A percentile compares a stretch with the other conserved stretches of the same genome.
These are phyloP conservation scores for Mobula birostris DNA, from an alignment of 2,113 vertebrate genomes.

Conservation along the genomic window DNA sequence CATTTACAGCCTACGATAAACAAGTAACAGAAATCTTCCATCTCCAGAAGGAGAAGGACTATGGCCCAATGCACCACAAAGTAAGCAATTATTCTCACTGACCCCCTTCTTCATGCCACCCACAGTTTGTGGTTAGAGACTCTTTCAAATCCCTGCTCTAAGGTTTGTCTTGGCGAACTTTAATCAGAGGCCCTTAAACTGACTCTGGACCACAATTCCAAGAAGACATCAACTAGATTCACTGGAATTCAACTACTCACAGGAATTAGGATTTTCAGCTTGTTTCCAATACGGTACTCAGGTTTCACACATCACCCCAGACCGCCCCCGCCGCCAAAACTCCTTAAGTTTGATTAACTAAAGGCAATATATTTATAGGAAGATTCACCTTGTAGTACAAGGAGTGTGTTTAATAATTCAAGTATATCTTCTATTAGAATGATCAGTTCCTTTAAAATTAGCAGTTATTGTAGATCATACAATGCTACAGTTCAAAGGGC, in stretches of 20 bases:
- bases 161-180: too few relatives aligned
- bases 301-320: too few relatives aligned
- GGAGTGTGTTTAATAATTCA: neutral
- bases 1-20: neutral
- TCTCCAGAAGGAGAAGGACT: neutral
- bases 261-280: neutral
- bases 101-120: too few relatives aligned
- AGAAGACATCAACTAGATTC: neutral
- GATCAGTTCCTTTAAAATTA: neutral
- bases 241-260: neutral
- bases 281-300: neutral
- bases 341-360: neutral
- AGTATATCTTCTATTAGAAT: neutral
- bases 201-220: neutral
- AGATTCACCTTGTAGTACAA: neutral
- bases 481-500: neutral
- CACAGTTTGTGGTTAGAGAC: too few relatives aligned
- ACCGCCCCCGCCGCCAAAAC: neutral
- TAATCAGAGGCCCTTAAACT: too few relatives aligned
- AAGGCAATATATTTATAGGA: neutral
- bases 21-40: neutral
- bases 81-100: neutral
- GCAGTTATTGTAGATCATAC: neutral
- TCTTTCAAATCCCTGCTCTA: too few relatives aligned
- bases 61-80: too few relatives aligned